Evolutionary conservation across 2,888 invertebrate genomes (phyloP), one percentile per base, ranked within the genome.

Genomic region (Rhamnusium bicolor): DNA sequence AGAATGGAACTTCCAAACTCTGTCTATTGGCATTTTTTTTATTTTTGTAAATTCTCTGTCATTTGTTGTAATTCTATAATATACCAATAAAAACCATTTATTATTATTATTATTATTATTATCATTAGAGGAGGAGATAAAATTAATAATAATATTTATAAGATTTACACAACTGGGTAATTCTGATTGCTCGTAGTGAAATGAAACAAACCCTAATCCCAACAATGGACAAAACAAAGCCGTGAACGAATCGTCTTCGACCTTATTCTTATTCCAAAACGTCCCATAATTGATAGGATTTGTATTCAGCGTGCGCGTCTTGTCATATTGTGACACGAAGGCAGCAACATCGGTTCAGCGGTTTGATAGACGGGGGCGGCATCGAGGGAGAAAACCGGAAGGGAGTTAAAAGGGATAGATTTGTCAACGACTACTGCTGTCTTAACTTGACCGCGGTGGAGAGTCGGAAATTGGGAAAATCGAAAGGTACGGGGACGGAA

Each of bases 341-440:
- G 77, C 77, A 60, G 77, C 74, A 77, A 77, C 77, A 77, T 75
- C 76, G 76, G 74, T 74, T 80, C 81, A 72, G 77, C 78, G 79
- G 78, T 78, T 75, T 75, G 75, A 77, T 71, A 46, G 71, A 66
- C 74, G 62, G 54, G 69, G 63, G 62, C 47, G 62, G 16, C 32
- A 66, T 10, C 49, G 54, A 14, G 61, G 46, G 53, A 46, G 32
- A 61, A 53, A 16, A 6, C 80, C 79, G 82, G 81, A 84, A 84
- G 84, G 84, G n/a, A n/a, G 83, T 84, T 84, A 83, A 83, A 83
- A 84, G 82, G 84, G 84, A 85, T 84, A 82, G 84, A 85, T 85
- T 85, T 85, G 85, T 85, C 85, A 85, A 84, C 84, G 85, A 84
- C 84, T 83, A 82, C 81, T 81, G 80, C 80, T 83, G 84, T 83